Evolutionary conservation across 2,113 vertebrate genomes (phyloP), one percentile per base, ranked within the genome.

Genomic region (Rhynchomys soricoides): DNA sequence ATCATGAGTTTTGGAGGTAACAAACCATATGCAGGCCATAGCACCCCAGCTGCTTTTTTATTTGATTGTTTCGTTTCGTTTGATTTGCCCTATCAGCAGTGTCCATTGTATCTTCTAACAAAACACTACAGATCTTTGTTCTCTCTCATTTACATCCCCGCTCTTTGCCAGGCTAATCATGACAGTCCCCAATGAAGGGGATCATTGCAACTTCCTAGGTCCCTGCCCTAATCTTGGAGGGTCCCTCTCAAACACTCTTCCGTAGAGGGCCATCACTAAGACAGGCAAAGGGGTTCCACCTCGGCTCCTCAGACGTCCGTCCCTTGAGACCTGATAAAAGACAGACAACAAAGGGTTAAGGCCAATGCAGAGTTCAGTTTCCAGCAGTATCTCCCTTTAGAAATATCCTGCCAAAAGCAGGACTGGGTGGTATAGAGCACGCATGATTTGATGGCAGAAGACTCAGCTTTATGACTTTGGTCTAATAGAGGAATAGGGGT

Each of bases 241-340:
- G 52, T 98, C 97, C 82, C 97, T 98, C 78, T 98, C 97, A 74
- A 97, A 98, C 26, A 97, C 96, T 52, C 97, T 98, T 78, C 97
- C 97, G 57, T 97, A 98, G n/a, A 98, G 95, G 0, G 96, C 97
- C 85, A 95, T 85, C 26, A 86, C 98, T 94, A 98, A 91, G 71
- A 99, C 4, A 78, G 98, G 92, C 86, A 98, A 82, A 34, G 97
- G 93, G 1, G 40, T 91, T 91, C 66, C 0, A 5, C 48, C 79
- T 45, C 0, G 0, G 96, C 94, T 98, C 74, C 64, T 26, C 77
- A 98, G 94, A 43, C 9, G 4, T 59, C 98, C 97, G 78, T 98
- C 98, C 78, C n/a, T 89, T 70, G 97, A 95, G 86, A 98, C 83
- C 97, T 98, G 66, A 62, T 48, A 68, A 88, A 83, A 89, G 88